Percentiles rank a stretch among this genome's conserved stretches.
Evolutionary conservation across 2,797 vertebrate species (phyloP).

Genomic region (Todus mexicanus): DNA sequence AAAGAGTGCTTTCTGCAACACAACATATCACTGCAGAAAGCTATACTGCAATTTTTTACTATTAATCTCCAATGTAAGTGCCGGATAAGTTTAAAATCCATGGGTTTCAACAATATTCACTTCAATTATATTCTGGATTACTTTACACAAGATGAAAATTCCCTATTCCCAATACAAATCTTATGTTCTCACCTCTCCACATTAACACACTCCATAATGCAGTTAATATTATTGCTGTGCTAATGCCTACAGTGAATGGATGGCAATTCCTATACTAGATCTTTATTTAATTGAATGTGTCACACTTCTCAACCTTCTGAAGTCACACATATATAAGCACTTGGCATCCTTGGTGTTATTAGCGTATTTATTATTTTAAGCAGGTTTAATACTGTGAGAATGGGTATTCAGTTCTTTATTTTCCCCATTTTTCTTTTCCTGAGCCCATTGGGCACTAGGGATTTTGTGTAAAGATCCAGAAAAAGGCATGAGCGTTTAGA

Average conservation of each 20-base stretch:
- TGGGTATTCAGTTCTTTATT: neutral
- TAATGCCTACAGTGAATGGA: neutral
- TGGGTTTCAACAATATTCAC: neutral
- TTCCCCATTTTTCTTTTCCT: neutral
- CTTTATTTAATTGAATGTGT: neutral
- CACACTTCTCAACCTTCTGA: neutral
- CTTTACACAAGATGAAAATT: neutral
- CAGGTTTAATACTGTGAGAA: neutral
- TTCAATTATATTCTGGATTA: neutral
- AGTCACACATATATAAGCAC: neutral
- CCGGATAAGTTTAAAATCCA: neutral
- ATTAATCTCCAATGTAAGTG: neutral
- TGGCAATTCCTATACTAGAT: neutral
- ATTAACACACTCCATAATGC: neutral
- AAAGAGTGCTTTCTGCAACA: neutral
- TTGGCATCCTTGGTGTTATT: neutral
- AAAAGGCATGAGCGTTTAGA: neutral
- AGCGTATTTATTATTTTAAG: neutral
- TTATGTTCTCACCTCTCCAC: neutral
- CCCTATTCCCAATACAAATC: neutral
- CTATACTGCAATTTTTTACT: neutral
- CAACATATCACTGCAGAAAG: neutral
- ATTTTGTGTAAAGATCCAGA: neutral
- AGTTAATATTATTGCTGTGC: neutral
- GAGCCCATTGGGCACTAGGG: neutral